phyloP scores from a whole-genome alignment of 2,888 invertebrate genomes.

The Pandemis cinnamomeana region DNA sequence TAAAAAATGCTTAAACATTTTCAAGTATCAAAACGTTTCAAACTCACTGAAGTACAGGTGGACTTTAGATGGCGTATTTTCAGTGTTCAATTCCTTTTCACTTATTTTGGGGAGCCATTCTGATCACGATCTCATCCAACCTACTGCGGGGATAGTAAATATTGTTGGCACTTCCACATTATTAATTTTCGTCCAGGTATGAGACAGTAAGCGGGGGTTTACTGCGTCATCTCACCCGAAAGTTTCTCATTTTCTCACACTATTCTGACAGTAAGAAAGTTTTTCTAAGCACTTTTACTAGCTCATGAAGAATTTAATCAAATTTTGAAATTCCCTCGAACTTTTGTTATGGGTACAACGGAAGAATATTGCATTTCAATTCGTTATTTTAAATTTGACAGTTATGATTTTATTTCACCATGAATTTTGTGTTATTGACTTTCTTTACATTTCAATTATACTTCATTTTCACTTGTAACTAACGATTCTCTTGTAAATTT shows the following conservation, averaged over 20 bases:
- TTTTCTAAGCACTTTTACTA: background rate
- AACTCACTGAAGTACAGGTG: conserved; percentile 51
- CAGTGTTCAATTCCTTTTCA: conserved; percentile 60
- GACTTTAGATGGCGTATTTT: conserved; percentile 62
- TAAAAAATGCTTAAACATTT: conserved; percentile 6
- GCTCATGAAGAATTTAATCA: background rate
- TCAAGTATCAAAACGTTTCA: conserved; percentile 60
- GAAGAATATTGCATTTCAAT: too few relatives aligned
- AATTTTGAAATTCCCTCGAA: background rate
- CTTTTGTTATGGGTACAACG: too few relatives aligned
- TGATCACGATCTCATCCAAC: conserved; percentile 59
- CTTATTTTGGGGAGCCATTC: conserved; percentile 68
- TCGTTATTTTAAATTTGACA: too few relatives aligned
- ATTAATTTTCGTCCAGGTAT: conserved; percentile 26
- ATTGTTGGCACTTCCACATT: conserved; percentile 33
- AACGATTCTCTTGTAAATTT: too few relatives aligned
- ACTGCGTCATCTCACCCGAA: conserved; percentile 14
- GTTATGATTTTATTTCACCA: too few relatives aligned
- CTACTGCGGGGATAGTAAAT: conserved; percentile 27
- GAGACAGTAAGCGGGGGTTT: conserved; percentile 18
- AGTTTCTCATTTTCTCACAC: background rate
- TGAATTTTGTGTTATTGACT: too few relatives aligned
- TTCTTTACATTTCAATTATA: too few relatives aligned
- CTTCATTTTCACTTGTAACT: too few relatives aligned
- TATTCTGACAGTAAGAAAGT: background rate